Evolutionary conservation across 2,888 invertebrate genomes (phyloP).

Genomic region (Mayetiola destructor): DNA sequence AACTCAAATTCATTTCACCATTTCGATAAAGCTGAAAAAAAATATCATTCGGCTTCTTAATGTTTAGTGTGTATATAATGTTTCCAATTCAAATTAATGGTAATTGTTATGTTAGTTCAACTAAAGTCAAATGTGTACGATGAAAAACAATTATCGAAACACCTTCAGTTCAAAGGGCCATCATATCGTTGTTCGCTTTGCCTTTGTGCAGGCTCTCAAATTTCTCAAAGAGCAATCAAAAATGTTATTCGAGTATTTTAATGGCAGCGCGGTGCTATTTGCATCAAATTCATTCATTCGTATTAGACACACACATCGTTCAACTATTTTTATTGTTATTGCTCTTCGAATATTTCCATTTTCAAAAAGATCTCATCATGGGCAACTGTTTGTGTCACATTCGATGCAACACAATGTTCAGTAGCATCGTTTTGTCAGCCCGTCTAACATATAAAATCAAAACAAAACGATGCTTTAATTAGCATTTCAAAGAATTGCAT

Average conservation of each 20-base stretch:
- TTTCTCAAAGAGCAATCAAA: too few species aligned
- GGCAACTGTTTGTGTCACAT: neutral
- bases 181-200: too few species aligned
- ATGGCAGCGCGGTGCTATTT: too few species aligned
- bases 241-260: too few species aligned
- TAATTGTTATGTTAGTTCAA: slow-evolving; percentile 8
- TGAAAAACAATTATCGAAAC: slow-evolving; percentile 9
- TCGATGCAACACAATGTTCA: neutral
- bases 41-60: too few species aligned
- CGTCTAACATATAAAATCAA: neutral
- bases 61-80: too few species aligned
- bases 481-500: slow-evolving; percentile 1
- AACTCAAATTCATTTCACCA: too few species aligned
- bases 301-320: slow-evolving; percentile 4
- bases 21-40: too few species aligned
- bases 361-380: neutral
- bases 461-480: slow-evolving; percentile 9
- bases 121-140: slow-evolving; percentile 12
- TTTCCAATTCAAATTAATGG: slow-evolving; percentile 10
- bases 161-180: neutral
- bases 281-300: neutral
- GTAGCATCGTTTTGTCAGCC: neutral
- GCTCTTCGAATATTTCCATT: neutral
- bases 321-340: slow-evolving; percentile 12
- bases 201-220: too few species aligned